phyloP scores from a whole-genome alignment of 2,888 invertebrate species.

The Orthosia incerta region DNA sequence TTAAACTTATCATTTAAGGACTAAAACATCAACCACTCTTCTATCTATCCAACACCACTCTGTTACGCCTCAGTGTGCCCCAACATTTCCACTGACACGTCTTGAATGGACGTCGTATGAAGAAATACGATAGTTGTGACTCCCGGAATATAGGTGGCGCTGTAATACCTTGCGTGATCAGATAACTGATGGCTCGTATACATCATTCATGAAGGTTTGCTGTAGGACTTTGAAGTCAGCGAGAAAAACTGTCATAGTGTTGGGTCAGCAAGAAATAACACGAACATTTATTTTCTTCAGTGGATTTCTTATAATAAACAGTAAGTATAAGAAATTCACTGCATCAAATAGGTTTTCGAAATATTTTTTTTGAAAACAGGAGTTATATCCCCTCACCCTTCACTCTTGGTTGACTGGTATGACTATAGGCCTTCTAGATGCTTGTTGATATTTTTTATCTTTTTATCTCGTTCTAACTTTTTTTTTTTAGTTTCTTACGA shows the following conservation, averaged over 20 bases:
- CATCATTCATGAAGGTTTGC: constrained; percentile 65
- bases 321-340: no score
- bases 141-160: constrained; percentile 49
- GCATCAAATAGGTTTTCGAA: no score
- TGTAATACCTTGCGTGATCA: constrained; percentile 68
- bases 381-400: no score
- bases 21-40: not conserved
- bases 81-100: constrained; percentile 27
- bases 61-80: constrained; percentile 22
- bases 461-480: no score
- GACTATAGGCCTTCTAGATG: no score
- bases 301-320: no score
- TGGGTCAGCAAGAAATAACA: not conserved
- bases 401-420: no score
- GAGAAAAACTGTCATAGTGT: constrained; percentile 2
- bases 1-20: not conserved
- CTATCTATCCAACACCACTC: not conserved
- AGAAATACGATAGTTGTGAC: constrained; percentile 65
- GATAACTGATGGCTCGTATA: constrained; percentile 64
- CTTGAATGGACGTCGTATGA: constrained; percentile 49
- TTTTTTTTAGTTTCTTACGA: no score
- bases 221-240: constrained; percentile 36
- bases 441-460: no score
- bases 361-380: no score
- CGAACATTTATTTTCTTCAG: no score